Percentiles rank a stretch among this genome's conserved stretches.
Conservation (phyloP, 2,888 invertebrate species). For the Sepiola atlantica region DNA sequence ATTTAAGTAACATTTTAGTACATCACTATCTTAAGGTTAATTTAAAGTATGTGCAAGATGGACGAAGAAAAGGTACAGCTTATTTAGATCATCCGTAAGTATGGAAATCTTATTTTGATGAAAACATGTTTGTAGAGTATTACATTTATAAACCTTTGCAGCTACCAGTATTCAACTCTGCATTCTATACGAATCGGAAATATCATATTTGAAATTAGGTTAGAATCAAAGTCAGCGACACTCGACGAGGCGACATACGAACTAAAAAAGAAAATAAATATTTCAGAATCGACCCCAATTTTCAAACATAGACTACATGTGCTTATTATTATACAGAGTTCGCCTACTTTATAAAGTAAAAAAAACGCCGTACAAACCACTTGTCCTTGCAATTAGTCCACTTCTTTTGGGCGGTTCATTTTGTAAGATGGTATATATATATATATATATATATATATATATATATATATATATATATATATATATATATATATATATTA, state of each 20-base stretch:
- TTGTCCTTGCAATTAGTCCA: neutral
- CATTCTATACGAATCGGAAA: too few species aligned
- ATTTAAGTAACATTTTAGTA: too few species aligned
- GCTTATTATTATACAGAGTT: neutral
- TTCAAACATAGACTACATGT: neutral
- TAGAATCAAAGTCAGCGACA: neutral
- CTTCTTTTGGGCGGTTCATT: neutral
- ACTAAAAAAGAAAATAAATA: neutral
- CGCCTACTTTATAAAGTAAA: neutral
- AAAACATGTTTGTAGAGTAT: too few species aligned
- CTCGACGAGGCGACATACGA: neutral
- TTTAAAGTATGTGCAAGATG: too few species aligned
- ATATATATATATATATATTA: neutral
- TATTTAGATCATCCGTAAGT: too few species aligned
- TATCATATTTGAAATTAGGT: neutral
- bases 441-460: neutral
- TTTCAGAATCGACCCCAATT: neutral
- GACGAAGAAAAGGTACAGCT: too few species aligned
- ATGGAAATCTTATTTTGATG: too few species aligned
- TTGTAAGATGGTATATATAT: neutral
- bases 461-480: conserved; percentile 2
- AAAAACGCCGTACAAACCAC: neutral
- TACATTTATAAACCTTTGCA: too few species aligned
- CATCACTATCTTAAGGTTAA: too few species aligned
- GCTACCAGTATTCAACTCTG: too few species aligned